Evolutionary conservation across 2,113 vertebrate genomes (phyloP).

Genomic region (Pomatorhinus ruficollis): DNA sequence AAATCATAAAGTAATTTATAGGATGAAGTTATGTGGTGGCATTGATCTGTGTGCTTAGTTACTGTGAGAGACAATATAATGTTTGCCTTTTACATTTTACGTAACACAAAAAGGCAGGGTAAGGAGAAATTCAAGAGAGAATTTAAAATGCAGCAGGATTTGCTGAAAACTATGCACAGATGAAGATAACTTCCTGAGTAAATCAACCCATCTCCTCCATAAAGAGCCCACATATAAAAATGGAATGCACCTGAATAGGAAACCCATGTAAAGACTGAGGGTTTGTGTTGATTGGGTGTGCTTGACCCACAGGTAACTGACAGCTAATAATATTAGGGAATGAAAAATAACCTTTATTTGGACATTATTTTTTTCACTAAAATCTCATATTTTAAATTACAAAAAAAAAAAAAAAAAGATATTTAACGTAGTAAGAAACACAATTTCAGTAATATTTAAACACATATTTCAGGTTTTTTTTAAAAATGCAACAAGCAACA

Average conservation of each 20-base stretch:
- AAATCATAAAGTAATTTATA: not conserved
- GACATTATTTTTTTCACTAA: not conserved
- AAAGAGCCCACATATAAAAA: not conserved
- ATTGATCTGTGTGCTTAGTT: not conserved
- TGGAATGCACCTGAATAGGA: not conserved
- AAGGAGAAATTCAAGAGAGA: not conserved
- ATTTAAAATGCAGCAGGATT: not conserved
- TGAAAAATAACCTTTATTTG: not conserved
- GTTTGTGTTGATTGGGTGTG: not conserved
- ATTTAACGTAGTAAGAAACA: not conserved
- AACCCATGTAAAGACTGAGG: not conserved
- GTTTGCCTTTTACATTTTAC: not conserved
- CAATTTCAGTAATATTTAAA: not conserved
- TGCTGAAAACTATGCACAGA: not conserved
- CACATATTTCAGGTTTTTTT: accelerated
- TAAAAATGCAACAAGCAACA: accelerated
- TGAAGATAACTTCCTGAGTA: not conserved
- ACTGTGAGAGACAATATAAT: not conserved
- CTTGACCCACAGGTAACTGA: not conserved
- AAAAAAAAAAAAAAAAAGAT: not conserved
- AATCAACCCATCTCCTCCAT: not conserved
- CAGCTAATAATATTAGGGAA: not conserved
- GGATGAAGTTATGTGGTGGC: not conserved
- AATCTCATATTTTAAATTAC: not conserved
- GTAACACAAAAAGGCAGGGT: not conserved